Evolutionary conservation across 2,888 invertebrate genomes (phyloP).

Genomic region (Melieria omissa): DNA sequence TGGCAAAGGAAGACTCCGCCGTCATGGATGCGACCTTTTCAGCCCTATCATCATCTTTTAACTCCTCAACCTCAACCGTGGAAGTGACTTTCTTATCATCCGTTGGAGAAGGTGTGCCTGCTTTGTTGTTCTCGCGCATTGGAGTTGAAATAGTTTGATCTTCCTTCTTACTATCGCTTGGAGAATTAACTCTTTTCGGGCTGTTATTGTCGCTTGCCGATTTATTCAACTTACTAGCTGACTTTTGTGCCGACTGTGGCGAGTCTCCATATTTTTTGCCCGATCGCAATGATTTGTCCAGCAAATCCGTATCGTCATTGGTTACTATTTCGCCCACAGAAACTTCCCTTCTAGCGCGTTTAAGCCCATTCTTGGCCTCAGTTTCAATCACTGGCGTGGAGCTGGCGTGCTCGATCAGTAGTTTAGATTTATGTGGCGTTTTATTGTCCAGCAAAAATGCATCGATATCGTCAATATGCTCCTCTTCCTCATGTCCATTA

Average conservation of each 20-base stretch:
- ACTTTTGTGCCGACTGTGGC: background rate
- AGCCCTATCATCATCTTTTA: background rate
- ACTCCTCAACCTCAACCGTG: background rate
- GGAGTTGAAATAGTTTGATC: background rate
- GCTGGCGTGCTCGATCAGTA: slow-evolving; percentile 33
- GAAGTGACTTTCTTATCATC: background rate
- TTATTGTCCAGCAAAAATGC: background rate
- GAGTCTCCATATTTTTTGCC: slow-evolving; percentile 12
- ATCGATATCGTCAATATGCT: slow-evolving; percentile 26
- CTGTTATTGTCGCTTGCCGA: background rate
- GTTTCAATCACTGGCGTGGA: slow-evolving; percentile 34
- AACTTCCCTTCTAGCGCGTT: too few species aligned
- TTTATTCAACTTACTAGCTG: background rate
- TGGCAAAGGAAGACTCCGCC: slow-evolving; percentile 61
- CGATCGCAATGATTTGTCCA: slow-evolving; percentile 7
- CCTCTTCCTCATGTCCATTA: background rate
- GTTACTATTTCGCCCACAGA: too few species aligned
- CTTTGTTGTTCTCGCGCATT: background rate
- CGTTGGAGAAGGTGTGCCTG: background rate
- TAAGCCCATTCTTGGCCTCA: too few species aligned
- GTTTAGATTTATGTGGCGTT: slow-evolving; percentile 41
- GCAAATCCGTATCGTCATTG: background rate
- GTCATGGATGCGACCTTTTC: background rate
- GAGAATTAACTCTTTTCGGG: background rate
- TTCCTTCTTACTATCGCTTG: background rate